Conservation (phyloP, 2,888 invertebrate species). For the Mantis religiosa region DNA sequence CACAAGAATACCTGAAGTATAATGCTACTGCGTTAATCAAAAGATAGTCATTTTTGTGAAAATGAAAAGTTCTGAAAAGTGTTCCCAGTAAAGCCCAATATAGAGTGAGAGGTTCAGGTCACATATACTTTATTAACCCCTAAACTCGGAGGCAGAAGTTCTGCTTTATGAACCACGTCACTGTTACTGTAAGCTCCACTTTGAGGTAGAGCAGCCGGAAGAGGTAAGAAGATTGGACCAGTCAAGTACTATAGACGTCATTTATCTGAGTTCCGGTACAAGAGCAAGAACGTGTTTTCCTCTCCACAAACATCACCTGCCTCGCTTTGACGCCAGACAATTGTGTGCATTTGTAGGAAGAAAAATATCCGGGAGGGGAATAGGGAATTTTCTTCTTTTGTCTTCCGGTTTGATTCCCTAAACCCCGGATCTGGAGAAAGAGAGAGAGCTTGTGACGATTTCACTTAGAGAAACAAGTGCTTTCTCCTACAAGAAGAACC, state of each 20-base stretch:
- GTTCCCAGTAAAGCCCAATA: too few relatives aligned
- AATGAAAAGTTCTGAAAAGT: too few relatives aligned
- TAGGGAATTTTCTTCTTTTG: not conserved
- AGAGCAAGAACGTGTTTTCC: not conserved
- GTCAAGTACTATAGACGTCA: not conserved
- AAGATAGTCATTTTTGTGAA: too few relatives aligned
- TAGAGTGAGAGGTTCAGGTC: too few relatives aligned
- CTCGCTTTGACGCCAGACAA: not conserved
- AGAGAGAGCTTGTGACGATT: not conserved
- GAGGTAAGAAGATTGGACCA: not conserved
- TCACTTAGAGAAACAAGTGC: not conserved
- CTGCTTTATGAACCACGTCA: not conserved
- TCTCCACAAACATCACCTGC: not conserved
- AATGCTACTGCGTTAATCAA: too few relatives aligned
- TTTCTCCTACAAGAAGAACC: not conserved
- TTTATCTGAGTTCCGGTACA: not conserved
- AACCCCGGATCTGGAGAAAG: not conserved
- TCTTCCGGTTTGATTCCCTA: not conserved
- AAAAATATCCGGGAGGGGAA: not conserved
- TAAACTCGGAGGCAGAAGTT: too few relatives aligned
- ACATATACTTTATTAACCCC: too few relatives aligned
- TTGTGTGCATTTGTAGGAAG: not conserved
- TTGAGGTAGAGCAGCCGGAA: not conserved
- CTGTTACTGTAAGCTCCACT: not conserved
- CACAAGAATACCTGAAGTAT: too few relatives aligned